Conservation (phyloP, 2,797 vertebrate species). For the Helarctos malayanus region DNA sequence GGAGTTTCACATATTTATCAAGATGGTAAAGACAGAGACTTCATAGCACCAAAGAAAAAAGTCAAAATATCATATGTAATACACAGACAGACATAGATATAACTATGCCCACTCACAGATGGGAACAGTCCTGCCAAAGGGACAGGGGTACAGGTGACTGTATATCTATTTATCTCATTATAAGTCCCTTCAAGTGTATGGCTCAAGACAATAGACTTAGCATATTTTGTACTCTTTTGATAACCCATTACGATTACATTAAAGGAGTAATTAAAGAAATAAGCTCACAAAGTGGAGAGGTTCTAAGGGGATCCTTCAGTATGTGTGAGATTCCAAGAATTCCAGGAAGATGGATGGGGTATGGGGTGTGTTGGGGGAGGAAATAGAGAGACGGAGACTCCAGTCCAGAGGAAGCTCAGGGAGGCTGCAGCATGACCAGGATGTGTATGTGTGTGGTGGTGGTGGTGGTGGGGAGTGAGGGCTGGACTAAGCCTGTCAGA, state of each 20-base stretch:
- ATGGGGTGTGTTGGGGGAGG: not conserved
- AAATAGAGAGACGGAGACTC: not conserved
- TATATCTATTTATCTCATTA: not conserved
- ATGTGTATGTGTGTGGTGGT: too few species aligned
- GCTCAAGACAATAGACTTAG: not conserved
- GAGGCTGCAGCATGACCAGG: not conserved
- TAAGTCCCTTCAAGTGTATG: not conserved
- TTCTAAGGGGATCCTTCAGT: not conserved
- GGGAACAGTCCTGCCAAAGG: not conserved
- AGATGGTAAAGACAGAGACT: not conserved
- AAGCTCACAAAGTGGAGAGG: not conserved
- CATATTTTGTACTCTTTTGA: not conserved
- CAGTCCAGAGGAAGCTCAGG: not conserved
- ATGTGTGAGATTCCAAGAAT: not conserved
- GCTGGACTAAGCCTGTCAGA: not conserved
- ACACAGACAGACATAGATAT: not conserved
- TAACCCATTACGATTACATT: not conserved
- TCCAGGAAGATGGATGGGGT: not conserved
- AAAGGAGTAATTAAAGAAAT: not conserved
- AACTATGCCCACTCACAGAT: not conserved
- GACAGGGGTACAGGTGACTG: not conserved
- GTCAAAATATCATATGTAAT: not conserved
- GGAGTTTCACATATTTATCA: not conserved
- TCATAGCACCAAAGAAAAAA: not conserved
- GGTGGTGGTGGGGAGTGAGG: rapidly evolving